Base-by-base conservation (phyloP, 2,888 invertebrate species). In the Palloptera scutellata region DNA sequence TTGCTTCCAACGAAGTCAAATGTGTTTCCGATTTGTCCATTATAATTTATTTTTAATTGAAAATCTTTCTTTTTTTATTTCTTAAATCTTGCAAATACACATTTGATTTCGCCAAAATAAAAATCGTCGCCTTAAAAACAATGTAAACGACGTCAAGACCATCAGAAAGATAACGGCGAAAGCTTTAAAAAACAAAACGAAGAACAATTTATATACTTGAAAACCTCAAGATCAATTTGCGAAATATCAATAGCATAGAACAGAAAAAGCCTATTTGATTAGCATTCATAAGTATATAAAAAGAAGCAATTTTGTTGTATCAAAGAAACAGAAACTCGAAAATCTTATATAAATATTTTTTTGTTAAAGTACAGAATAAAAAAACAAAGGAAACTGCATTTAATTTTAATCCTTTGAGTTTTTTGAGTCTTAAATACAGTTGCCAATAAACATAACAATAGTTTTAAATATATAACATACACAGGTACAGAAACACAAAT, bases 301-400 rank as follows among this genome's bases (percentile, higher is more conserved):
- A 19, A 48, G 20, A 12, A 48, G 60, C 20, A 48, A 60, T 17
- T 20, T 13, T n/a, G 48, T 17, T 41, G 13, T 42, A 13, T 40
- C 1, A 13, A 40, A 40, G 40, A 40, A 57, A 57, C 40, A 40
- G 6, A 9, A 19, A 19, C 40, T 13, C 15, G 13, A n/a, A 15
- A 20, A 57, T 15, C 4, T 48, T 19, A 40, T 30, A 20, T 19
- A 13, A 30, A 13, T n/a, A 30, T 60, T 19, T 20, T 48, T 19
- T 19, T 45, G 13, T 45, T 13, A 60, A 60, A 60, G 60, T 60
- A 60, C 60, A 60, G 60, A 60, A 60, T 60, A 60, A 60, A 60
- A 60, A 43, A 59, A 15, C 59, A 42, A 41, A 57, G 42, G 13
- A 57, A 57, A 20, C 12, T 20, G 57, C 58, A 58, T 58, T 58